Conservation (phyloP, 1,140 invertebrate species). For the Schlechtendalia chinensis region DNA sequence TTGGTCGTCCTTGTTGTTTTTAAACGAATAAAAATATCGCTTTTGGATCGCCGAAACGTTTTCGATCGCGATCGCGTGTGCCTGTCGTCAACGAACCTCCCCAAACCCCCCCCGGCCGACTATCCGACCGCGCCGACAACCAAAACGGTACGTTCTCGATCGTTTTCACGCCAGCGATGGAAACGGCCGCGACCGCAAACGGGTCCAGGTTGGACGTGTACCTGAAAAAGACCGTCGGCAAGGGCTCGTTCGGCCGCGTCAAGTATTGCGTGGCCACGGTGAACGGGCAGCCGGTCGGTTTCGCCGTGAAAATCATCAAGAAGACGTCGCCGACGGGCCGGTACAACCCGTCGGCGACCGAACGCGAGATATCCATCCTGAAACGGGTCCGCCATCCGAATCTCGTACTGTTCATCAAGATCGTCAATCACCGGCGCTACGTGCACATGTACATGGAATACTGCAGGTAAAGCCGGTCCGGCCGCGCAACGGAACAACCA, state of each 20-base stretch:
- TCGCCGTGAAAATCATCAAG: constrained; percentile 55
- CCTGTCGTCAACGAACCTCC: too few species aligned
- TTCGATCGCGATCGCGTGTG: too few species aligned
- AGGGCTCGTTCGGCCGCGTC: constrained; percentile 40
- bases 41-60: too few species aligned
- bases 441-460: constrained; percentile 67
- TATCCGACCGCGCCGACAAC: too few species aligned
- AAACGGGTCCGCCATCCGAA: constrained; percentile 79
- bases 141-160: too few species aligned
- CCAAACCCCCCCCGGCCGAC: too few species aligned
- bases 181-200: background rate
- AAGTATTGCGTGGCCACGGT: background rate
- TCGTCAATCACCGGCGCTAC: constrained; percentile 58
- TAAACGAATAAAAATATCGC: too few species aligned
- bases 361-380: constrained; percentile 83
- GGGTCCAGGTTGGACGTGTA: background rate
- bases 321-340: constrained; percentile 81
- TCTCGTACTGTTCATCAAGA: constrained; percentile 63
- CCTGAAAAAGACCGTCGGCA: constrained; percentile 18
- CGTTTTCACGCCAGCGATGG: too few species aligned
- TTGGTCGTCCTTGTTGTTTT: too few species aligned
- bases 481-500: too few species aligned
- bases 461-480: too few species aligned
- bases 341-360: constrained; percentile 80
- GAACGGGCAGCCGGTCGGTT: background rate